Percentiles rank a stretch among this genome's conserved stretches.
These are phyloP conservation scores for Coregonus ussuriensis DNA, from an alignment of 2,797 vertebrate species.

Conservation along the genomic window DNA sequence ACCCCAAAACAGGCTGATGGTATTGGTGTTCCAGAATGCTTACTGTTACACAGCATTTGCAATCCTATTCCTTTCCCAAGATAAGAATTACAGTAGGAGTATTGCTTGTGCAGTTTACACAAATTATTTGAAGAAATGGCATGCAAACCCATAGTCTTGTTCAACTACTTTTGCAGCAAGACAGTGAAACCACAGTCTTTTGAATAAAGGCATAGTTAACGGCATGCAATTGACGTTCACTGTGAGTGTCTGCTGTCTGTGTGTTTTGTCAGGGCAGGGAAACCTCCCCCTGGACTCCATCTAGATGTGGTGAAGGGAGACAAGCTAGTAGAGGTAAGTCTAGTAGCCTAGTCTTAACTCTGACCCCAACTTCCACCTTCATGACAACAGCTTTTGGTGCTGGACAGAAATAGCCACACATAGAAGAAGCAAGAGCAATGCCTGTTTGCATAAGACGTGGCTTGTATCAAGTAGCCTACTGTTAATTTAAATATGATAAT, in stretches of 20 bases:
- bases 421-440: not conserved
- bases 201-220: not conserved
- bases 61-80: not conserved
- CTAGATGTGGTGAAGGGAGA: slow-evolving; percentile 90
- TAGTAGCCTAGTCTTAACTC: not conserved
- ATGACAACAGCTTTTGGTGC: no score
- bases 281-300: slow-evolving; percentile 85
- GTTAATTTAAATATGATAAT: no score
- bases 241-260: slow-evolving; percentile 3
- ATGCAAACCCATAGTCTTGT: not conserved
- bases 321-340: slow-evolving; percentile 86
- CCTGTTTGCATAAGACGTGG: no score
- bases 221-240: not conserved
- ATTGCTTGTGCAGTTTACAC: not conserved
- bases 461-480: no score
- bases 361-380: no score
- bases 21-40: not conserved
- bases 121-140: not conserved
- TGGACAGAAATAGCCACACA: no score
- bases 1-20: not conserved
- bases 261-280: slow-evolving; percentile 80
- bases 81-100: not conserved
- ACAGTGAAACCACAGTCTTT: not conserved
- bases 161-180: not conserved
- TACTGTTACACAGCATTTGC: not conserved